These are phyloP conservation scores for Cyclina sinensis DNA, from an alignment of 1,140 invertebrate species.

Conservation along the genomic window DNA sequence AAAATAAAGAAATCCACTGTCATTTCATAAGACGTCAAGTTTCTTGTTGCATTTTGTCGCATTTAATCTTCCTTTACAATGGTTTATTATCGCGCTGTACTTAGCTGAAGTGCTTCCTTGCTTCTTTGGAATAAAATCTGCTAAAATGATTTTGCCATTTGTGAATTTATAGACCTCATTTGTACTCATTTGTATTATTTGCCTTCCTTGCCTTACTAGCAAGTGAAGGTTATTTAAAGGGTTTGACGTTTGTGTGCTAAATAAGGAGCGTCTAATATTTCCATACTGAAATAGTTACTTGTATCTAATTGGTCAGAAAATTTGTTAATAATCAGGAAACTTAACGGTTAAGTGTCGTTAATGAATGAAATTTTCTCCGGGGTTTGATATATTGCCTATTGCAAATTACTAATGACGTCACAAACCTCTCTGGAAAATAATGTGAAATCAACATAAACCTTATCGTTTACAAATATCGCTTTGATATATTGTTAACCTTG, in stretches of 20 bases:
- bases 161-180: not conserved
- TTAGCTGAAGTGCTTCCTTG: too few species aligned
- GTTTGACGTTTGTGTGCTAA: not conserved
- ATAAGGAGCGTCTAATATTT: not conserved
- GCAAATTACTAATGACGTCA: not conserved
- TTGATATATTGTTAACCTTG: not conserved
- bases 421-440: not conserved
- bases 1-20: too few species aligned
- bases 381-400: slow-evolving; percentile 4
- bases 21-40: too few species aligned
- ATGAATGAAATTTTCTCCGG: not conserved
- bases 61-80: too few species aligned
- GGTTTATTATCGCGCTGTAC: too few species aligned
- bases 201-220: not conserved
- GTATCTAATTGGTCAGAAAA: slow-evolving; percentile 9
- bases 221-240: not conserved
- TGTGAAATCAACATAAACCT: not conserved
- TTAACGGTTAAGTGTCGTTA: not conserved
- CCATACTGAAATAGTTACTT: not conserved
- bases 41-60: too few species aligned
- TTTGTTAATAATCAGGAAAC: not conserved
- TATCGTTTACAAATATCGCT: not conserved
- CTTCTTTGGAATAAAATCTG: not conserved
- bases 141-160: not conserved
- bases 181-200: not conserved